Base-by-base conservation (phyloP, 2,888 invertebrate genomes). In the Chrysolina haemoptera region DNA sequence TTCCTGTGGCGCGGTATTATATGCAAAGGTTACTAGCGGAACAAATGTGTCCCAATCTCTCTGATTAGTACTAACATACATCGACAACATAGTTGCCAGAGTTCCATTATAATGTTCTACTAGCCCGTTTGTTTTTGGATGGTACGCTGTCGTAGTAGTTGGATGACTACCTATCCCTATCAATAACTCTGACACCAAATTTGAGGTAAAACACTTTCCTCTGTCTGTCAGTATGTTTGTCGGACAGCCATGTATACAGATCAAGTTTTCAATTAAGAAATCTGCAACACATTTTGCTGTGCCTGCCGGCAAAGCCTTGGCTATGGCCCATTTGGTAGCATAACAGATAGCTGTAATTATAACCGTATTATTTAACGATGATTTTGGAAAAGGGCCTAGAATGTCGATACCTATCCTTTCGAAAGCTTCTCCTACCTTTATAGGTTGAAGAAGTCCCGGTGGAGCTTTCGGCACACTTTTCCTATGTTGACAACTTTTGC, bases 1-100 rank as follows among this genome's bases (percentile, higher is more conserved):
- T 65, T 65, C 65, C 27, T 65, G 27, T 14, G 65, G 65, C n/a
- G 46, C 46, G n/a, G 18, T 18, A 27, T 48, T 65, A 46, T 48
- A 65, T 22, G n/a, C 20, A 41, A 65, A 48, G 14, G 65, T 65
- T 14, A 48, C 65, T 22, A 65, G 12, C 0, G 20, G 14, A 22
- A 65, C 65, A 22, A 46, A 46, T 10, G 65, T 65, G 46, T 46
- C 48, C 65, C 65, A 27, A 14, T 65, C 65, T 6, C 22, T 22
- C 16, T 65, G 65, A 8, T 65, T 27, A 6, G 46, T 65, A 14
- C 27, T 48, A 35, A 65, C 65, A n/a, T 65, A 35, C 48, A 48
- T 65, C n/a, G 65, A 65, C 2, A 48, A 11, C 27, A 65, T 65
- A 10, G 65, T 64, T 16, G 63, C 63, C 1, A 64, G 10, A 14